A percentile compares a stretch with the other conserved stretches of the same genome.
These are phyloP conservation scores for Eumaeus atala DNA, from an alignment of 1,140 invertebrate genomes.

Conservation along the genomic window DNA sequence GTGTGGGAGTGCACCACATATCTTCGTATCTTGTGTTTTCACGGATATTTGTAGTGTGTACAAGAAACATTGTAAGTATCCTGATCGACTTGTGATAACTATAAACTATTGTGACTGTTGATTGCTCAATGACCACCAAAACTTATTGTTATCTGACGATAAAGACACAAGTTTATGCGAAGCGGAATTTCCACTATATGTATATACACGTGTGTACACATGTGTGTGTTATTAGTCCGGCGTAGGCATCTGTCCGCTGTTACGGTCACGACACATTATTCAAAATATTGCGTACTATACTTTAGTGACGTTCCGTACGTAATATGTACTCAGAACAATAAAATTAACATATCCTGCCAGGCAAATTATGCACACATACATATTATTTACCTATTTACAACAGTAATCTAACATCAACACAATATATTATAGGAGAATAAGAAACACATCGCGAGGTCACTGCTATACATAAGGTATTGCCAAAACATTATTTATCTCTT, in stretches of 20 bases:
- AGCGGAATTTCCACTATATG: conserved; percentile 27
- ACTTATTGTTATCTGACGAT: neutral
- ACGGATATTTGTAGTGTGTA: conserved; percentile 64
- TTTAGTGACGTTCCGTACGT: neutral
- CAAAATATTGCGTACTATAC: neutral
- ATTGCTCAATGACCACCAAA: conserved; percentile 32
- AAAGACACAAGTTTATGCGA: conserved; percentile 33
- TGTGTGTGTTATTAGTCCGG: conserved; percentile 3
- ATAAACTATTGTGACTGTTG: conserved; percentile 49
- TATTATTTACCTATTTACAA: too few relatives aligned
- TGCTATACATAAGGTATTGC: too few relatives aligned
- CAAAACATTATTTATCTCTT: too few relatives aligned
- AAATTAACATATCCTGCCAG: conserved; percentile 1
- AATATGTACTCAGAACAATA: conserved; percentile 5
- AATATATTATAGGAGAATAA: too few relatives aligned
- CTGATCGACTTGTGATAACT: conserved; percentile 53
- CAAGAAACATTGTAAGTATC: conserved; percentile 67
- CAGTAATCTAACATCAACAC: too few relatives aligned
- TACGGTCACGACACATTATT: conserved; percentile 1
- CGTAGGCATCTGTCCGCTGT: conserved; percentile 21
- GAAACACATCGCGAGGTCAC: too few relatives aligned
- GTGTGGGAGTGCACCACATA: conserved; percentile 59
- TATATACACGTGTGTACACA: too few relatives aligned
- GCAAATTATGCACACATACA: neutral
- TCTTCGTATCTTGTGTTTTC: conserved; percentile 58